These are phyloP conservation scores for Philotrypesis tridentata DNA, from an alignment of 1,140 invertebrate genomes.

Conservation along the genomic window DNA sequence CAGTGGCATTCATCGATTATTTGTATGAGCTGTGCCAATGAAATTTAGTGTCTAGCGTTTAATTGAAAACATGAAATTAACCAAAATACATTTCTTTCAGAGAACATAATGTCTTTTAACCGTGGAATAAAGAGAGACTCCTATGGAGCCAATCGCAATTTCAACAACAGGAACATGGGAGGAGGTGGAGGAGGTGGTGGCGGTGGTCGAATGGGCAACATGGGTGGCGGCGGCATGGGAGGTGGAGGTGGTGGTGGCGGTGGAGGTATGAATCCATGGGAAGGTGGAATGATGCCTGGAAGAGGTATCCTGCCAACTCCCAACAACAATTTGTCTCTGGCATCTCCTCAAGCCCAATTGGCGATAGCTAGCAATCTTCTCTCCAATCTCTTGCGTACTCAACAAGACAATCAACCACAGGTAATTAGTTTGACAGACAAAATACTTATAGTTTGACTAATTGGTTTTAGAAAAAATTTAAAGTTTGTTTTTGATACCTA, in stretches of 20 bases:
- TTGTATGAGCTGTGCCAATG: too few relatives aligned
- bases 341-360: conserved; percentile 71
- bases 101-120: conserved; percentile 65
- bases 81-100: conserved; percentile 4
- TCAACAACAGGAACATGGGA: conserved; percentile 58
- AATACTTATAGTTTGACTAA: neutral
- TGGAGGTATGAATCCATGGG: conserved; percentile 72
- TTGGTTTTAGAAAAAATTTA: neutral
- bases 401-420: conserved; percentile 70
- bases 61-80: neutral
- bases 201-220: conserved; percentile 60
- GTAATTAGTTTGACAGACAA: conserved; percentile 55
- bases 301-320: conserved; percentile 71
- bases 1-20: neutral
- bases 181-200: conserved; percentile 54
- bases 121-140: conserved; percentile 69
- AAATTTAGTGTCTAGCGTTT: too few relatives aligned
- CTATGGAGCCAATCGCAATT: conserved; percentile 61
- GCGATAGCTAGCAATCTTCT: conserved; percentile 73
- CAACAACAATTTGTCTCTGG: conserved; percentile 69
- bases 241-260: conserved; percentile 56
- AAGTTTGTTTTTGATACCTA: neutral
- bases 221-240: conserved; percentile 58
- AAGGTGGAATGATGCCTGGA: conserved; percentile 73
- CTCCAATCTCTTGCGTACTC: conserved; percentile 70